A percentile compares a stretch with the other conserved stretches of the same genome.
Evolutionary conservation across 2,888 invertebrate genomes (phyloP).

Genomic region (Phlogophora meticulosa): DNA sequence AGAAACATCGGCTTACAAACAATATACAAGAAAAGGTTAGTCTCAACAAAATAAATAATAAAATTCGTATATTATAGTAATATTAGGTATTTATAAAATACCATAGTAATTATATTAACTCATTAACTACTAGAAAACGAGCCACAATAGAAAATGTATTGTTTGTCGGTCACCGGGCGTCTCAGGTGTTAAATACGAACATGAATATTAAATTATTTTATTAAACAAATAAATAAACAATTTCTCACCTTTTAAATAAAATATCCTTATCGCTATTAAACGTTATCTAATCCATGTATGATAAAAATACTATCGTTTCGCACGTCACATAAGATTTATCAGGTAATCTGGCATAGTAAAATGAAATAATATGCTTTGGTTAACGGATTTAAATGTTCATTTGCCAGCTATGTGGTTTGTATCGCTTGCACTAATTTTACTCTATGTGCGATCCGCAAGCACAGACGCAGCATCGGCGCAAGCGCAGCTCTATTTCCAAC

Average conservation of each 20-base stretch:
- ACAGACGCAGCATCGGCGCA: conserved; percentile 39
- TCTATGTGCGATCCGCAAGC: background rate
- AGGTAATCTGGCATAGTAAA: conserved; percentile 36
- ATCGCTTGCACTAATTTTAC: conserved; percentile 1
- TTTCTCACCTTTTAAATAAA: conserved; percentile 18
- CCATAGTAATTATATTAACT: no score
- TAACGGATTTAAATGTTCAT: background rate
- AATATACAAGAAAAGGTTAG: no score
- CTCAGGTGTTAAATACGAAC: no score
- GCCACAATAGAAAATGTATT: no score
- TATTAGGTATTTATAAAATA: no score
- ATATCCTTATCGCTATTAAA: conserved; percentile 13
- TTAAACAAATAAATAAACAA: conserved; percentile 41
- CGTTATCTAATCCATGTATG: conserved; percentile 23
- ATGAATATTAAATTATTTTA: background rate
- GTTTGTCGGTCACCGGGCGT: no score
- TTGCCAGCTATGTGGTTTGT: background rate
- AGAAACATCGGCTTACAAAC: no score
- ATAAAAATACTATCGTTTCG: conserved; percentile 43
- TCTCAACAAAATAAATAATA: no score
- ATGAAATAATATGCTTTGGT: background rate
- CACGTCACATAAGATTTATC: conserved; percentile 22
- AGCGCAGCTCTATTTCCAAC: conserved; percentile 81
- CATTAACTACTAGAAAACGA: no score
- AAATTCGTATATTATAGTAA: no score